phyloP scores from a whole-genome alignment of 2,797 vertebrate species.

The Eulemur rubriventer region DNA sequence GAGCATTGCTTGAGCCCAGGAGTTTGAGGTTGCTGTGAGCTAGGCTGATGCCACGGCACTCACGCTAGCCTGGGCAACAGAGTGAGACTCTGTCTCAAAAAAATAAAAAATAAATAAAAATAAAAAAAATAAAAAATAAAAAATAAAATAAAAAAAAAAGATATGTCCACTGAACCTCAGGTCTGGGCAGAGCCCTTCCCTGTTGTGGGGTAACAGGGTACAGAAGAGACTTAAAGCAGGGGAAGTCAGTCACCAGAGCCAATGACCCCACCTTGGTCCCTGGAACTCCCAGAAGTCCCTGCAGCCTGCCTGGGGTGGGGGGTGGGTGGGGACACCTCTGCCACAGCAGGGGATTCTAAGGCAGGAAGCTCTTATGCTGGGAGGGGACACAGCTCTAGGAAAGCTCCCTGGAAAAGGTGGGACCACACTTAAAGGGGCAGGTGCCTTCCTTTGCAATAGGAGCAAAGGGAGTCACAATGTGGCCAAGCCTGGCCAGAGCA shows the following conservation, averaged over 20 bases:
- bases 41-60: no score
- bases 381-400: not conserved
- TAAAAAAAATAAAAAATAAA: no score
- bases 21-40: no score
- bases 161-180: not conserved
- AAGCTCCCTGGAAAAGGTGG: not conserved
- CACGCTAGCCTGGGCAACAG: no score
- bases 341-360: not conserved
- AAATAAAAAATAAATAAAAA: no score
- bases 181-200: not conserved
- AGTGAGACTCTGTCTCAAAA: no score
- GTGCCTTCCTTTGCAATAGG: not conserved
- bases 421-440: not conserved
- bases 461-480: not conserved
- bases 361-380: not conserved
- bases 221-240: not conserved
- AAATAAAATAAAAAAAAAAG: no score
- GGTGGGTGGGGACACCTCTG: not conserved
- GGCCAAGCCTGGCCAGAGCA: not conserved
- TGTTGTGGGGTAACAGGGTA: rapidly evolving
- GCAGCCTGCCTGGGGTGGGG: not conserved
- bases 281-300: not conserved
- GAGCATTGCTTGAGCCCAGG: no score
- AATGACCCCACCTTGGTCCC: not conserved
- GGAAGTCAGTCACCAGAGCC: not conserved